Conservation (phyloP, 1,140 invertebrate genomes). For the Paracyclopina nana region DNA sequence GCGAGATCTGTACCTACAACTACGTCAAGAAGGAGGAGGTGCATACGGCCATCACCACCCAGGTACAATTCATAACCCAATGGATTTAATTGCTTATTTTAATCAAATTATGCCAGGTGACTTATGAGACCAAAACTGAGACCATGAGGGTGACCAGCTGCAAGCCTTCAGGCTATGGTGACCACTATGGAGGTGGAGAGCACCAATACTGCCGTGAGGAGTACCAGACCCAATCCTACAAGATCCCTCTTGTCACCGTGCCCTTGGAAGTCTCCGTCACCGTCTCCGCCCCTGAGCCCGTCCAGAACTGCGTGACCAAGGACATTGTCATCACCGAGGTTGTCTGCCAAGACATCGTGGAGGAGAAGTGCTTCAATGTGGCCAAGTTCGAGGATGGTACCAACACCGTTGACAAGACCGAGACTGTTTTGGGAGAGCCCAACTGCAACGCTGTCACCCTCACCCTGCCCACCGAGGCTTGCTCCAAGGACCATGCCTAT, state of each 20-base stretch:
- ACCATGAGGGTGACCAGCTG: slow-evolving; percentile 16
- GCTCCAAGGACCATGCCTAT: slow-evolving; percentile 10
- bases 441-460: slow-evolving; percentile 12
- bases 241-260: neutral
- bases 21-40: slow-evolving; percentile 1
- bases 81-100: neutral
- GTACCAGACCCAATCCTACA: slow-evolving; percentile 15
- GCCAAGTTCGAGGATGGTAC: slow-evolving; percentile 12
- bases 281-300: slow-evolving; percentile 3
- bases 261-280: slow-evolving; percentile 6
- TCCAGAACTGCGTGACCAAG: slow-evolving; percentile 9
- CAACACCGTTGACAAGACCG: slow-evolving; percentile 10
- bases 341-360: slow-evolving; percentile 4
- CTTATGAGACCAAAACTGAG: slow-evolving; percentile 14
- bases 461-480: slow-evolving; percentile 12
- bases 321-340: slow-evolving; percentile 12
- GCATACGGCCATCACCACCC: slow-evolving; percentile 1
- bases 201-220: slow-evolving; percentile 15
- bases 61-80: slow-evolving; percentile 5
- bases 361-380: slow-evolving; percentile 15
- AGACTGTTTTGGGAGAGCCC: slow-evolving; percentile 12
- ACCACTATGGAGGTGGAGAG: neutral
- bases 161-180: slow-evolving; percentile 8
- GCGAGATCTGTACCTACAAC: slow-evolving; percentile 15
- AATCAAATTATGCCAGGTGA: slow-evolving; percentile 7